phyloP scores from a whole-genome alignment of 2,113 vertebrate genomes.

The Muscicapa adusta region DNA sequence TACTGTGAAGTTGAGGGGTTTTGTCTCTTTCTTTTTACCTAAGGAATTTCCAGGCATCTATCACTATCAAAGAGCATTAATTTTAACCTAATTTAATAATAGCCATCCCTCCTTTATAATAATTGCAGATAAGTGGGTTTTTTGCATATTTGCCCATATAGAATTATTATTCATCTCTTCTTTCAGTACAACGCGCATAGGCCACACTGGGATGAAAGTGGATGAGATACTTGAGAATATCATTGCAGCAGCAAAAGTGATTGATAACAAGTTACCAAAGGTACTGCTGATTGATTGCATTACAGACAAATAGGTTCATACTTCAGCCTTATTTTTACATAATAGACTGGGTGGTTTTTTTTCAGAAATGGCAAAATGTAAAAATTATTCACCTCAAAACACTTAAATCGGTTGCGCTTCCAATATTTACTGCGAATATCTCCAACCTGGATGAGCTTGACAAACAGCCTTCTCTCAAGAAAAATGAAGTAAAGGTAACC shows the following conservation, averaged over 20 bases:
- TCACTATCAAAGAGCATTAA: neutral
- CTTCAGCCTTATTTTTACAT: neutral
- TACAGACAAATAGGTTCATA: neutral
- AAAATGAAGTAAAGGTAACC: conserved; percentile 7
- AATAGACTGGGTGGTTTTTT: neutral
- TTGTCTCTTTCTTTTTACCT: neutral
- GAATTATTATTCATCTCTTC: neutral
- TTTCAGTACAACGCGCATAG: conserved; percentile 79
- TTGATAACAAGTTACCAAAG: conserved; percentile 72
- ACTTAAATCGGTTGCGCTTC: conserved; percentile 78
- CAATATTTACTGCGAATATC: conserved; percentile 78
- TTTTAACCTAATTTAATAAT: neutral
- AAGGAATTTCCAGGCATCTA: neutral
- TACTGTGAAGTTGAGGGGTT: neutral
- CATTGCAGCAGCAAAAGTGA: conserved; percentile 62
- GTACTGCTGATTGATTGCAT: conserved; percentile 51
- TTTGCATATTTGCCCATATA: neutral
- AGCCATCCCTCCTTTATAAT: neutral
- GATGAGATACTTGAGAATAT: conserved; percentile 80
- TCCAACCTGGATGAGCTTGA: conserved; percentile 55
- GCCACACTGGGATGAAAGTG: conserved; percentile 78
- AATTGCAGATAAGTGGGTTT: neutral
- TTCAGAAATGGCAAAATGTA: conserved; percentile 78
- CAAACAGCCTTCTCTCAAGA: neutral
- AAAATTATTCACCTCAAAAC: conserved; percentile 90